Base-by-base conservation (phyloP, 2,888 invertebrate genomes). In the Hanleya hanleyi region DNA sequence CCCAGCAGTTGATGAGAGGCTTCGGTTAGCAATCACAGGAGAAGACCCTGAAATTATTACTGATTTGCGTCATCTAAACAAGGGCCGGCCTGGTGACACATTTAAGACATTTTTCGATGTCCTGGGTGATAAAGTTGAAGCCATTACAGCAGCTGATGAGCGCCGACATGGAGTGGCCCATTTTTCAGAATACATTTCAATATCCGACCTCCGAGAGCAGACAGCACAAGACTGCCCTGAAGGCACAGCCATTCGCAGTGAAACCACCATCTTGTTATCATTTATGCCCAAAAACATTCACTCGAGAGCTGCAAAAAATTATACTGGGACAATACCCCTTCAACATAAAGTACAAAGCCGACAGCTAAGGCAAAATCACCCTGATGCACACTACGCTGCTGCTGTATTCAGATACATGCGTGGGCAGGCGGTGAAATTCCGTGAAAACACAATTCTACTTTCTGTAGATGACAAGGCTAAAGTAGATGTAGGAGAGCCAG, bases 381-480 rank as follows among this genome's bases (percentile, higher is more conserved):
- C 32, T 15, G 77, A 77, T 70, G 41, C 72, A 2, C 77, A 77
- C 62, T 77, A 72, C 49, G 75, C 77, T 74, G 66, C 61, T 50
- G 77, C 79, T 1, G n/a, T 33, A 36, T 65, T 79, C 26, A 68
- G 69, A 35, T 77, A 75, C 32, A 15, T 79, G 32, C 77, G 71
- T 50, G 36, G 67, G 32, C 70, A 49, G 57, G 74, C 77, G n/a
- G 66, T 74, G 9, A 71, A 76, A 32, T 15, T 73, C 33, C 26
- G 41, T n/a, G 64, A 66, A 6, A 3, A 37, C 49, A 29, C 35
- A 18, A 33, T 67, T 65, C 37, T 79, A n/a, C 66, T 65, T 65
- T 75, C 37, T 62, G 66, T 47, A 41, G 75, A 81, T 61, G 79
- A 78, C 50, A 81, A 81, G 50, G 74, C 77, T 9, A 75, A 80